phyloP scores from a whole-genome alignment of 2,888 invertebrate genomes.

The Hipparchia semele region DNA sequence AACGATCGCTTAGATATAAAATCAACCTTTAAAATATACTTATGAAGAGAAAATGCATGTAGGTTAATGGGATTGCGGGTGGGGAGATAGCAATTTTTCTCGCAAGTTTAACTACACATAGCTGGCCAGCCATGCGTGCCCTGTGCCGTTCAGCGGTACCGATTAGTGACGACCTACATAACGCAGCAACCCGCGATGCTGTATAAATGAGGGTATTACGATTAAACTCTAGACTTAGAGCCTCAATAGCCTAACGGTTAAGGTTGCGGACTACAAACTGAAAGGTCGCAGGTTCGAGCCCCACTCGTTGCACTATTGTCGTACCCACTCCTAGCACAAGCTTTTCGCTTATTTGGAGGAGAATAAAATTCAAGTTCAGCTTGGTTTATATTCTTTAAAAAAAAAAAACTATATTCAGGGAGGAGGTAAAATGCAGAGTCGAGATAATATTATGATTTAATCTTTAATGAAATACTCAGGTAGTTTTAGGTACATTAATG shows the following conservation, averaged over 20 bases:
- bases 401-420: too few relatives aligned
- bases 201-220: neutral
- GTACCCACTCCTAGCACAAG: too few relatives aligned
- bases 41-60: neutral
- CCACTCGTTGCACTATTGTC: too few relatives aligned
- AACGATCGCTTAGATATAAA: neutral
- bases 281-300: too few relatives aligned
- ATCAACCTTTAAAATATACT: neutral
- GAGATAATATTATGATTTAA: too few relatives aligned
- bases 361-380: too few relatives aligned
- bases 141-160: neutral
- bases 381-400: too few relatives aligned
- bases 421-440: too few relatives aligned
- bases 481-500: neutral
- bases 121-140: conserved; percentile 7
- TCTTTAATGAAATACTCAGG: neutral
- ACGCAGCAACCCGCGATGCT: neutral
- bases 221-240: neutral
- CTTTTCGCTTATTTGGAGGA: too few relatives aligned
- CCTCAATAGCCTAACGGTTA: too few relatives aligned
- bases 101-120: conserved; percentile 5
- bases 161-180: conserved; percentile 6
- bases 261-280: too few relatives aligned
- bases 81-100: conserved; percentile 14
- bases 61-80: neutral